Evolutionary conservation across 2,797 vertebrate genomes (phyloP), one percentile per base, ranked within the genome.

Genomic region (Melanotaenia trifasciata): DNA sequence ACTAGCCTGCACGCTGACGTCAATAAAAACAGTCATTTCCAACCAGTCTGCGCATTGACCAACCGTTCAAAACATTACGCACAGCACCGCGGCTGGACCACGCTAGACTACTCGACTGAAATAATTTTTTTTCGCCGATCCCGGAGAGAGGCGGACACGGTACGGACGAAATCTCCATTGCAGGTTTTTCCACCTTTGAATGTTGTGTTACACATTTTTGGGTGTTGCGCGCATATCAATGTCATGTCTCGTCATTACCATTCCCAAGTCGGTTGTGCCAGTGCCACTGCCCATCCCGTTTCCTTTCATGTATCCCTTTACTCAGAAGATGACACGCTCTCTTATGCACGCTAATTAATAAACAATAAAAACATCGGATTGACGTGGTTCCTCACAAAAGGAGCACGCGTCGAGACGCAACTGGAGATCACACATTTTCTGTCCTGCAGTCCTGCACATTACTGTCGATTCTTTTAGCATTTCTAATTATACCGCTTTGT

Each of bases 31-130:
- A 90, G 87, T 93, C 87, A 87, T 92, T 91, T 92, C 84, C 86
- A 87, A 86, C 81, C 92, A 89, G 93, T 84, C 84, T 93, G 92
- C 92, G 92, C 90, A 92, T 79, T 88, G 90, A 93, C 78, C 90
- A 90, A 89, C 82, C 90, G 66, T 90, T 91, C 90, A 90, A 91
- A 93, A 93, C 92, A 93, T 92, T 90, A 91, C 90, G 90, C 90
- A 85, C 90, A 78, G 89, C 92, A 67, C 47, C 86, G 83, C 87
- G 76, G 82, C 90, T 74, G 92, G 88, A 92, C 74, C 86, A 72
- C 83, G 78, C 82, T 72, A 74, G 38, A 74, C 86, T 66, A 65
- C 82, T 78, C 87, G 35, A 89, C 81, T 76, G 83, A 90, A 83
- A 87, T 76, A 8, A 64, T 50, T 51, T 62, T 58, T 47, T 16